Evolutionary conservation across 23 tunicate species (phyloP).

Genomic region (Corella eumyota): DNA sequence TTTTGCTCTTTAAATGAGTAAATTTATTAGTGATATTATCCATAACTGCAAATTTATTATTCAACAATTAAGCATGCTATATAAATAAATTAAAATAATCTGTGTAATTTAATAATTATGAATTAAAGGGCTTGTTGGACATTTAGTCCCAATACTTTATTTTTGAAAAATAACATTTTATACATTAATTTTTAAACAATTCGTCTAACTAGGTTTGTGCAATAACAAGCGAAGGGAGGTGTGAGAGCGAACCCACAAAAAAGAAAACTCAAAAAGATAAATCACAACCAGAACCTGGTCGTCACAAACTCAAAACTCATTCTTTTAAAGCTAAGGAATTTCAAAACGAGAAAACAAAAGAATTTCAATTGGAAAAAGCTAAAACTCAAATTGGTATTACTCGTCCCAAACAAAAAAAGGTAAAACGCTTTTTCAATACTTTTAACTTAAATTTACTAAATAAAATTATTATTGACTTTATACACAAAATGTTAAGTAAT

Average conservation of each 20-base stretch:
- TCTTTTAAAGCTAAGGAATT: constrained; percentile 93
- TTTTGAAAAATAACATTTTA: too few species aligned
- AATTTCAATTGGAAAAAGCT: constrained; percentile 35
- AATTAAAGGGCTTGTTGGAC: too few species aligned
- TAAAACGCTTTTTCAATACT: background rate
- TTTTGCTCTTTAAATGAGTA: too few species aligned
- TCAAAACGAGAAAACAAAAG: constrained; percentile 31
- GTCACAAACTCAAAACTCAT: constrained; percentile 68
- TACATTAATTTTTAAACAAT: too few species aligned
- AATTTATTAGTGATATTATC: too few species aligned
- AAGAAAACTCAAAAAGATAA: constrained; percentile 74
- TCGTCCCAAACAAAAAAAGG: background rate
- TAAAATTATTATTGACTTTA: background rate
- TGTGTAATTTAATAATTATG: too few species aligned
- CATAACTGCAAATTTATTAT: too few species aligned
- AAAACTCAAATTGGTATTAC: constrained; percentile 31
- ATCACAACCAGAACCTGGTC: constrained; percentile 68
- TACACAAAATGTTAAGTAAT: background rate
- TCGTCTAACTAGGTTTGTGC: constrained; percentile 87
- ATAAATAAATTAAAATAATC: too few species aligned
- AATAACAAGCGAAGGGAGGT: constrained; percentile 78
- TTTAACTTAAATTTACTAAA: background rate
- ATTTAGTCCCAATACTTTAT: too few species aligned
- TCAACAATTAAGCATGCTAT: too few species aligned
- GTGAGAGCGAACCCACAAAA: constrained; percentile 81